Evolutionary conservation across 2,113 vertebrate genomes (phyloP).

Genomic region (Odocoileus hemionus): DNA sequence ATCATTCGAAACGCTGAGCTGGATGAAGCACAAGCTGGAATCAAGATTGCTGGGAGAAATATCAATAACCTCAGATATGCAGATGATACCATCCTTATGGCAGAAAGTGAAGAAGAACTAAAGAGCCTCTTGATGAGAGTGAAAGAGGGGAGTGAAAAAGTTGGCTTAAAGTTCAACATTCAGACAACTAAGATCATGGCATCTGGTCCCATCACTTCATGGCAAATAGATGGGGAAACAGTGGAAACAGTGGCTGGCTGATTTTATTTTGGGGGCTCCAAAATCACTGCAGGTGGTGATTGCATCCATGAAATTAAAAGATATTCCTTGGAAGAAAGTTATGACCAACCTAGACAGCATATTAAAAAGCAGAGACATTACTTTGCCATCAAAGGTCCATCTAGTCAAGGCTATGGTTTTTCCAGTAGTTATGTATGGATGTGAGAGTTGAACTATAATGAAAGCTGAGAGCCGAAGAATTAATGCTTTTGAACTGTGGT

Average conservation of each 20-base stretch:
- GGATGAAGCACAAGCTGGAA: neutral
- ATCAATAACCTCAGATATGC: neutral
- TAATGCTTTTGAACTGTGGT: neutral
- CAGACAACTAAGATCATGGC: neutral
- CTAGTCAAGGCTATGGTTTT: neutral
- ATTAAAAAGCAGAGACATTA: neutral
- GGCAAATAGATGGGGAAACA: neutral
- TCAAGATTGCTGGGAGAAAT: neutral
- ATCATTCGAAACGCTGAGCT: neutral
- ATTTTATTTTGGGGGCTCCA: neutral
- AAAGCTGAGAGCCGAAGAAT: neutral
- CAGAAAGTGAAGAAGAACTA: neutral
- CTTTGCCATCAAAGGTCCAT: neutral
- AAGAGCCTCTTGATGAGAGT: neutral
- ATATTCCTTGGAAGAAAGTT: neutral
- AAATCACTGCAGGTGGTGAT: neutral
- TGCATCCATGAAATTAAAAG: neutral
- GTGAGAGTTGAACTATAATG: neutral
- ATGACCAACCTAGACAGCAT: neutral
- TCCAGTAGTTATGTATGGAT: neutral
- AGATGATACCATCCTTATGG: neutral
- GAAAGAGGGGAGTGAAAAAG: neutral
- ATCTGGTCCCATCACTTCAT: neutral
- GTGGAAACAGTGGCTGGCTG: no score
- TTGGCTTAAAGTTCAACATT: neutral